These are phyloP conservation scores for Tupiocoris notatus DNA, from an alignment of 2,888 invertebrate genomes.

Conservation along the genomic window DNA sequence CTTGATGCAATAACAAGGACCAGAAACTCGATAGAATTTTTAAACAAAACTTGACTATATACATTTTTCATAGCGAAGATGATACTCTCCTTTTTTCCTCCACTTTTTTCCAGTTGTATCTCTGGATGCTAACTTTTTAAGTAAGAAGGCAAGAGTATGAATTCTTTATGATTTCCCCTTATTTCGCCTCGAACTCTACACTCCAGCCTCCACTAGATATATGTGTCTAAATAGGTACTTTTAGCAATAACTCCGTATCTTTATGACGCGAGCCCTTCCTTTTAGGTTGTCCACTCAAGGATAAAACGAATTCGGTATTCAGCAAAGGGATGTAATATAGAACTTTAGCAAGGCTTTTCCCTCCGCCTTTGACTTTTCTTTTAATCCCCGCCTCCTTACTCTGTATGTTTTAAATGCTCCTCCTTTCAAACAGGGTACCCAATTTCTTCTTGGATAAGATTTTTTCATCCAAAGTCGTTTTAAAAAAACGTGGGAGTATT, in stretches of 20 bases:
- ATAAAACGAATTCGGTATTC: constrained; percentile 28
- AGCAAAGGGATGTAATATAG: constrained; percentile 15
- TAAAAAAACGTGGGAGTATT: too few species aligned
- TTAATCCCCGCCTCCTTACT: neutral
- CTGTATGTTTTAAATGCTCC: neutral
- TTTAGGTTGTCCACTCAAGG: constrained; percentile 37
- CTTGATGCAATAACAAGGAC: constrained; percentile 48
- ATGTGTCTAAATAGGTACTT: constrained; percentile 39
- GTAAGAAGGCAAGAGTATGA: constrained; percentile 36
- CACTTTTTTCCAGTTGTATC: constrained; percentile 39
- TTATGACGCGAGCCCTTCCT: constrained; percentile 27
- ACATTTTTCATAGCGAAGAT: constrained; percentile 49
- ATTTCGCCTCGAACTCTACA: neutral
- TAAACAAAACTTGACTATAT: constrained; percentile 50
- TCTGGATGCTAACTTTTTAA: constrained; percentile 43
- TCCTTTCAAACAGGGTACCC: too few species aligned
- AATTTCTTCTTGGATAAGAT: too few species aligned
- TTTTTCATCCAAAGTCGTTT: too few species aligned
- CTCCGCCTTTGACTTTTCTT: neutral
- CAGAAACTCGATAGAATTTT: constrained; percentile 50
- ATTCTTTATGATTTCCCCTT: constrained; percentile 28
- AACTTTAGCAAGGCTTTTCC: neutral
- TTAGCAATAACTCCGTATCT: constrained; percentile 36
- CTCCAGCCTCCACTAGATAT: constrained; percentile 10
- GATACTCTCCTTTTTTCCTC: constrained; percentile 33